Evolutionary conservation across 2,797 vertebrate species (phyloP), one percentile per base, ranked within the genome.

Genomic region (Channa striata): DNA sequence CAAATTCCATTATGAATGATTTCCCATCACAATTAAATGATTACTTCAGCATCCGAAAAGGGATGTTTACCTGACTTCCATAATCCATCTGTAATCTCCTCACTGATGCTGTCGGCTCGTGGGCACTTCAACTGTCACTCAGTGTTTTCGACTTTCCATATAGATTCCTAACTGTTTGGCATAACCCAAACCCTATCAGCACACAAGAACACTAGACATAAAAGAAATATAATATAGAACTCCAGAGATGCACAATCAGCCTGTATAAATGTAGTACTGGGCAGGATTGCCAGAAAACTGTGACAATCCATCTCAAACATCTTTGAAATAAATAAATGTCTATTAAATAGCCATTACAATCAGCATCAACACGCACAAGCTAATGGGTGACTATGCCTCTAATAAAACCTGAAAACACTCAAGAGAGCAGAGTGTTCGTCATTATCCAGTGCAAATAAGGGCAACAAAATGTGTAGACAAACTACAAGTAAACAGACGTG

Each of bases 1-100:
- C 25, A 30, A 40, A 68, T 56, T 68, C 68, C 60, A 68, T 73
- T 82, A 60, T 63, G 80, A 80, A 80, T 77, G 78, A 53, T 56
- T 64, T 63, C 34, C 63, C 48, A 68, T 59, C 25, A 49, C 39
- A 51, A 51, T 54, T 64, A 40, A 48, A 69, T 42, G 71, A 52
- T 76, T 70, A 70, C 42, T 47, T 57, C 43, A 19, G 30, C 53
- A 58, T 67, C 74, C 58, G 72, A 75, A 53, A 78, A 59, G 59
- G 68, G 73, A 72, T 16, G 33, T 75, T 70, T 47, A 61, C 33
- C 53, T 48, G 48, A 33, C 68, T 64, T 49, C 49, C 54, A 16
- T 71, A 68, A 74, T 68, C 60, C 37, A 58, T 25, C 33, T 63
- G 23, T 16, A 50, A 1, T 42, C 20, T 59, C 42, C 44, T 65